phyloP scores from a whole-genome alignment of 2,797 vertebrate genomes.

The Hyperoplus immaculatus region DNA sequence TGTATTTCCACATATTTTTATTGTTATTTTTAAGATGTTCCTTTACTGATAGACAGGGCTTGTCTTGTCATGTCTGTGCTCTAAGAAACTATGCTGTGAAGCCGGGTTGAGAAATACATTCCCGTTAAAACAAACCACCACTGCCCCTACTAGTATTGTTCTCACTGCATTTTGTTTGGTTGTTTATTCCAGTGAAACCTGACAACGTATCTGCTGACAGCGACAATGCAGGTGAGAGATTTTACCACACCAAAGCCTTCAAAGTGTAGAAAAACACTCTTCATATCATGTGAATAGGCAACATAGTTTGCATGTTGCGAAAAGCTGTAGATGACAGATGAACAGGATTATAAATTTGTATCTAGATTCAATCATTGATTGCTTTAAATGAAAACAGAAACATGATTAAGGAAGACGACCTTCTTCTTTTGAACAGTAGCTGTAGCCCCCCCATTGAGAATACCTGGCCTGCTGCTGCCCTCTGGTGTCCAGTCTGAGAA shows the following conservation, averaged over 20 bases:
- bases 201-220: conserved; percentile 42
- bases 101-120: conserved; percentile 19
- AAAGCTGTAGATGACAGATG: conserved; percentile 13
- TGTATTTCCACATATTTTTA: not conserved
- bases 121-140: not conserved
- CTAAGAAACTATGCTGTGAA: conserved; percentile 1
- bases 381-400: conserved; percentile 9
- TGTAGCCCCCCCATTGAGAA: conserved; percentile 85
- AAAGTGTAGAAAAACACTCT: not conserved
- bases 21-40: not conserved
- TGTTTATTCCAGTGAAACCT: conserved; percentile 61
- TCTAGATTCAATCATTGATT: conserved; percentile 10
- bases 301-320: conserved; percentile 8
- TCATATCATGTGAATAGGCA: not conserved
- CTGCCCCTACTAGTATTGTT: not conserved
- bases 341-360: not conserved
- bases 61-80: conserved; percentile 47
- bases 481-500: conserved; percentile 84
- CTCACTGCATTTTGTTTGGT: conserved; percentile 36
- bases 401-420: conserved; percentile 14
- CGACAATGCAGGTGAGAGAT: conserved; percentile 52
- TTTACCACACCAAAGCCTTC: conserved; percentile 24
- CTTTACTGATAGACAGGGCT: not conserved
- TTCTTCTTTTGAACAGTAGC: conserved; percentile 57
- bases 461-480: conserved; percentile 90